phyloP scores from a whole-genome alignment of 2,888 invertebrate genomes.

The Alsophila aescularia region DNA sequence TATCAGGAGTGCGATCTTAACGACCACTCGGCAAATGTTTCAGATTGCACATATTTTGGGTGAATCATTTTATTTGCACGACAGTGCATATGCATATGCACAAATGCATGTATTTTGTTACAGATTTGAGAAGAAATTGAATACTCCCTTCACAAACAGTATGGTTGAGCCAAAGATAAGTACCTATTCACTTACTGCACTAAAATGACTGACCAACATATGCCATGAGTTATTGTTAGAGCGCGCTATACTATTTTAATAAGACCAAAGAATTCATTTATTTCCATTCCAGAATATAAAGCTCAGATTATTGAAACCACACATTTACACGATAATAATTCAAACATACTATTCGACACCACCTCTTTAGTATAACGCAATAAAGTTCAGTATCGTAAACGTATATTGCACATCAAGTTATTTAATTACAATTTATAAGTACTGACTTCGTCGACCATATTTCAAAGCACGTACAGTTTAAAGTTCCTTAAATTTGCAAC shows the following conservation, averaged over 20 bases:
- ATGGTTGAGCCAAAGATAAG: no score
- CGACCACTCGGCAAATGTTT: conserved; percentile 41
- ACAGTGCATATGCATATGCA: no score
- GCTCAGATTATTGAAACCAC: conserved; percentile 27
- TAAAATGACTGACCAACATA: no score
- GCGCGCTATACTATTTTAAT: background rate
- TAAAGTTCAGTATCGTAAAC: conserved; percentile 42
- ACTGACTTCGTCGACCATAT: conserved; percentile 11
- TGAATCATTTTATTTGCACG: conserved; percentile 13
- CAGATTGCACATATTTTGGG: conserved; percentile 29
- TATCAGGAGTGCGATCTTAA: conserved; percentile 68
- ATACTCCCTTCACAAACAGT: no score
- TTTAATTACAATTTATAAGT: conserved; percentile 37
- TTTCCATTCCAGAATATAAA: conserved; percentile 10
- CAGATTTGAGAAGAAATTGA: no score
- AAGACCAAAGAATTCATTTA: background rate
- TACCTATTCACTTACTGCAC: no score
- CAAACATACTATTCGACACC: conserved; percentile 34
- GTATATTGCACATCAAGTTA: conserved; percentile 39
- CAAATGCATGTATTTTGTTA: no score
- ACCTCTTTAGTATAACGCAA: conserved; percentile 38
- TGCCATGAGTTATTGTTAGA: no score
- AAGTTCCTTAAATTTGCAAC: conserved; percentile 15
- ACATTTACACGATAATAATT: conserved; percentile 29
- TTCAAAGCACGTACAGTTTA: conserved; percentile 3